phyloP scores from a whole-genome alignment of 2,888 invertebrate species.

The Phyto melanocephala region DNA sequence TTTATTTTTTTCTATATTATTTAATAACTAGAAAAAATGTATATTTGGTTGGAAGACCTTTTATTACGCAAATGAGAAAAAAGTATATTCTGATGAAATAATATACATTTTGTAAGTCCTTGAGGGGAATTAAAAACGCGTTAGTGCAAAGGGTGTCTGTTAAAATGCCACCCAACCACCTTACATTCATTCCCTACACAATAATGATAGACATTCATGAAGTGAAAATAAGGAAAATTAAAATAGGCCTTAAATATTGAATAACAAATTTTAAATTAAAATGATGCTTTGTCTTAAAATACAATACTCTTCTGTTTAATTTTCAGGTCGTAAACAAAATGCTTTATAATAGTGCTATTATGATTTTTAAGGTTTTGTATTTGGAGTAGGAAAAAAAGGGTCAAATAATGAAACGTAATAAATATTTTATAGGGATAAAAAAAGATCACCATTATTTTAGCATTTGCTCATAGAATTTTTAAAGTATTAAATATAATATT shows the following conservation, averaged over 20 bases:
- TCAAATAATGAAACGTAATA: too few relatives aligned
- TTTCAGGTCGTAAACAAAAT: not conserved
- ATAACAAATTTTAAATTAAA: constrained; percentile 30
- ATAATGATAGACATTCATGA: not conserved
- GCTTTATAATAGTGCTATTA: not conserved
- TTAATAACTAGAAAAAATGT: constrained; percentile 36
- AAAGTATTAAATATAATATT: too few relatives aligned
- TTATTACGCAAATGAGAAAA: constrained; percentile 5
- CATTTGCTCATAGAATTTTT: too few relatives aligned
- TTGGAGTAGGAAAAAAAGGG: not conserved
- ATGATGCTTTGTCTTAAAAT: constrained; percentile 7
- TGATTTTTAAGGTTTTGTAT: not conserved
- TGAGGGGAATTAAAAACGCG: not conserved
- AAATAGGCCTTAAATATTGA: constrained; percentile 21
- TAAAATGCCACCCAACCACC: not conserved
- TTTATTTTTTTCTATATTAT: not conserved
- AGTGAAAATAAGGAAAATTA: constrained; percentile 5
- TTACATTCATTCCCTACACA: not conserved
- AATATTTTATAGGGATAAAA: too few relatives aligned
- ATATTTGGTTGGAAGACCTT: constrained; percentile 4
- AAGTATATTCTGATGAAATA: constrained; percentile 13
- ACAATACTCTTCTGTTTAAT: not conserved
- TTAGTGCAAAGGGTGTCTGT: not conserved
- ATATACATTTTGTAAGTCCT: not conserved
- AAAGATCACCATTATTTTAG: too few relatives aligned